Percentiles rank a stretch among this genome's conserved stretches.
Evolutionary conservation across 2,888 invertebrate genomes (phyloP).

Genomic region (Listrodromus nycthemerus): DNA sequence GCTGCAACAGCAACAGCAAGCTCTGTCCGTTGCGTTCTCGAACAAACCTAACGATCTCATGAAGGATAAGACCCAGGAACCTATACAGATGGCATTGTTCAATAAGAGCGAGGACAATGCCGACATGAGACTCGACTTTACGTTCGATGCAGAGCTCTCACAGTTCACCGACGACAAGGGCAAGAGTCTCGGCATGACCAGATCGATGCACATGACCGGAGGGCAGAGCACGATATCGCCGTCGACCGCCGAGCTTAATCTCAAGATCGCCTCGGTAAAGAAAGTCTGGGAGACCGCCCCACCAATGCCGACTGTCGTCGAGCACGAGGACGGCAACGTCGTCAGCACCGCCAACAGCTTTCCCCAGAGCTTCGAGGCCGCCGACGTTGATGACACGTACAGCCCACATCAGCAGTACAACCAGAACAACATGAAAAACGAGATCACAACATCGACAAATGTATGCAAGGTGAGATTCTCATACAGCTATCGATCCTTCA

Average conservation of each 20-base stretch:
- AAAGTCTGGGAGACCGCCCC: slow-evolving; percentile 91
- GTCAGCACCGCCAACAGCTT: slow-evolving; percentile 82
- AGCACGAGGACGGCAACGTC: slow-evolving; percentile 86
- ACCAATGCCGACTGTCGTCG: slow-evolving; percentile 89
- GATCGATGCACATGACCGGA: slow-evolving; percentile 87
- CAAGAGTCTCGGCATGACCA: slow-evolving; percentile 87
- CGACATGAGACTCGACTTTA: slow-evolving; percentile 96
- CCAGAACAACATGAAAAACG: slow-evolving; percentile 85
- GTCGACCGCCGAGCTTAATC: slow-evolving; percentile 95
- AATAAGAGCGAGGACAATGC: slow-evolving; percentile 90
- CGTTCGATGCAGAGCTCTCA: slow-evolving; percentile 93
- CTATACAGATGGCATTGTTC: slow-evolving; percentile 89
- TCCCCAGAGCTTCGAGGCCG: slow-evolving; percentile 83
- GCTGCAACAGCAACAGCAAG: slow-evolving; percentile 77
- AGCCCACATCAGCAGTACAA: slow-evolving; percentile 86
- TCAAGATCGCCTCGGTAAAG: slow-evolving; percentile 97
- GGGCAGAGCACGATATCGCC: slow-evolving; percentile 91
- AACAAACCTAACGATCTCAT: slow-evolving; percentile 85
- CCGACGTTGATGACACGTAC: slow-evolving; percentile 86
- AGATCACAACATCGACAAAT: slow-evolving; percentile 88
- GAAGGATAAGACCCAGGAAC: slow-evolving; percentile 84
- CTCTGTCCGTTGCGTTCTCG: slow-evolving; percentile 84
- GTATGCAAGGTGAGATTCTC: slow-evolving; percentile 88
- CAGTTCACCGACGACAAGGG: slow-evolving; percentile 91
- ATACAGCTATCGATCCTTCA: slow-evolving; percentile 29